Base-by-base conservation (phyloP, 2,888 invertebrate species). In the Mimas tiliae region DNA sequence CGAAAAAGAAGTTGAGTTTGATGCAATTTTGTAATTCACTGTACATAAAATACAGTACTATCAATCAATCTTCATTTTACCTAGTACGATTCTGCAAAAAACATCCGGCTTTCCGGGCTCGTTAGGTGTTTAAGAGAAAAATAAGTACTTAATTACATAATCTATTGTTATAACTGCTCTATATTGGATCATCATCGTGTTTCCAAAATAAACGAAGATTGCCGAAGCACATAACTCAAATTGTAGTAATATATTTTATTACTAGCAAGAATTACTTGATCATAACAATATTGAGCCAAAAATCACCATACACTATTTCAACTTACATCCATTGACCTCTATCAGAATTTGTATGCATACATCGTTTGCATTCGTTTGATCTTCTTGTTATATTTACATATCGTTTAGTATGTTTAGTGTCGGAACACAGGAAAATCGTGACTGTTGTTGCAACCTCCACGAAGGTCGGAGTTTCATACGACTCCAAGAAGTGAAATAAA, bases 391-490 rank as follows among this genome's bases (percentile, higher is more conserved):
- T 65, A 58, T 65, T 65, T 58, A 65, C 58, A 34, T 34, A 47
- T n/a, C 47, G 64, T 53, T 47, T 53, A 53, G 53, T 34, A 47
- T 58, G 58, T 58, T 55, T 58, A 19, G 48, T 58, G 55, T 58
- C 19, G 19, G 50, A 33, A 52, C 27, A 52, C 47, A 65, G 55
- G 65, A 65, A 65, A 65, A 65, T 65, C 65, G 65, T 65, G 65
- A 65, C 58, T 38, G 34, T 14, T 34, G 34, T 12, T 45, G 64
- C 47, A 48, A 58, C 65, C 65, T 65, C 55, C 2, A 12, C 4
- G 65, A 58, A 65, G 65, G 65, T 48, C 65, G 55, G 33, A 11
- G 27, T 33, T 65, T 48, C 19, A 45, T 58, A 14, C 48, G 55
- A 45, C 48, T 48, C 48, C 34, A 38, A 48, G 48, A 65, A 34